phyloP scores from a whole-genome alignment of 1,140 invertebrate species.

The Drosophila pallidifrons region DNA sequence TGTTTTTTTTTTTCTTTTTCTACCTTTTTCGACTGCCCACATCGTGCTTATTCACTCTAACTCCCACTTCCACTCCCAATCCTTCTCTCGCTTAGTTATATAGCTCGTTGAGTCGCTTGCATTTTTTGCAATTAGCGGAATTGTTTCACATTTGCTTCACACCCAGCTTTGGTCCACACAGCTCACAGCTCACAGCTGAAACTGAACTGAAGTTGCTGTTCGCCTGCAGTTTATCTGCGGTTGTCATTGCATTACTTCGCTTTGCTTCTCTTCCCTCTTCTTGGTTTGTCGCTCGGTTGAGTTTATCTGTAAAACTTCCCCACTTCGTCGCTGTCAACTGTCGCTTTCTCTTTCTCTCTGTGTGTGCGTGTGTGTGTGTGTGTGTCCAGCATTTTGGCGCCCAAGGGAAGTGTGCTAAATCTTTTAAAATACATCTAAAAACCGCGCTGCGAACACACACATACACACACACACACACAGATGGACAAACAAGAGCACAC shows the following conservation, averaged over 20 bases:
- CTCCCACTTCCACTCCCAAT: background rate
- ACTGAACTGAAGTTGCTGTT: conserved; percentile 22
- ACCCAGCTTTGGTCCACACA: conserved; percentile 17
- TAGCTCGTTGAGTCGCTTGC: conserved; percentile 26
- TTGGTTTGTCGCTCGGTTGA: conserved; percentile 32
- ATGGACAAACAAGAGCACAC: conserved; percentile 32
- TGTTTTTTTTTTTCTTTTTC: background rate
- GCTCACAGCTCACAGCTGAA: background rate
- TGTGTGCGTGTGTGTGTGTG: background rate
- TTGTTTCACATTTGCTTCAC: conserved; percentile 77
- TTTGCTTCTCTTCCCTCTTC: background rate
- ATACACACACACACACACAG: conserved; percentile 33
- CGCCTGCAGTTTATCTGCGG: conserved; percentile 75
- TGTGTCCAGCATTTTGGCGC: conserved; percentile 68
- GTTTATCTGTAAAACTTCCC: background rate
- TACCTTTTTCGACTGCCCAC: background rate
- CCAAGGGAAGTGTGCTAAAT: conserved; percentile 66
- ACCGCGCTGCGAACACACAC: conserved; percentile 35
- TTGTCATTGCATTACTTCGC: conserved; percentile 24
- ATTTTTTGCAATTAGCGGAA: conserved; percentile 81
- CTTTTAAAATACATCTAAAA: conserved; percentile 81
- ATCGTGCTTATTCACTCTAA: background rate
- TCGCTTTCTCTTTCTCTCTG: conserved; percentile 1
- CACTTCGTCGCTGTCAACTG: background rate
- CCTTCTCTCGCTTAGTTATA: background rate